These are phyloP conservation scores for Drosophila malerkotliana DNA, from an alignment of 1,140 invertebrate species.

Conservation along the genomic window DNA sequence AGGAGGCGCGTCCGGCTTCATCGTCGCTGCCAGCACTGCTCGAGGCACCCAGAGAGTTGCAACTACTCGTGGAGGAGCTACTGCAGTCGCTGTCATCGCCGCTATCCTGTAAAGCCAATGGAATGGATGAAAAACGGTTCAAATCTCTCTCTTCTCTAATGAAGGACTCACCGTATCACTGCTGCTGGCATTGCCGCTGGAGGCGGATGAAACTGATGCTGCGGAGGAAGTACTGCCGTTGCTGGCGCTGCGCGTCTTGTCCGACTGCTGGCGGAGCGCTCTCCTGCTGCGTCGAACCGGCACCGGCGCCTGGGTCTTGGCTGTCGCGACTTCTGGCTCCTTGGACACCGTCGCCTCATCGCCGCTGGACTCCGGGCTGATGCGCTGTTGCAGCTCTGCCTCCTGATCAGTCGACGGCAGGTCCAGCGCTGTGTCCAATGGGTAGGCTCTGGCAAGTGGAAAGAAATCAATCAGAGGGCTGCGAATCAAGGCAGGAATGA, in stretches of 20 bases:
- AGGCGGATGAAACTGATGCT: conserved; percentile 28
- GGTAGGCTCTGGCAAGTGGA: conserved; percentile 86
- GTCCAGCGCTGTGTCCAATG: conserved; percentile 94
- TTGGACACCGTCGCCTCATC: conserved; percentile 14
- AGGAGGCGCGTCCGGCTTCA: conserved; percentile 18
- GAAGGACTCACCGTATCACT: conserved; percentile 53
- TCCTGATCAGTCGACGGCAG: conserved; percentile 86
- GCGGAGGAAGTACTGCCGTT: conserved; percentile 40
- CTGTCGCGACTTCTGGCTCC: neutral
- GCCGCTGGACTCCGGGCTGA: neutral
- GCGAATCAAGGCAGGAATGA: no score
- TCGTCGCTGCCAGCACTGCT: conserved; percentile 34
- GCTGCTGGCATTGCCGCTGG: conserved; percentile 44
- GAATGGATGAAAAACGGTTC: no score
- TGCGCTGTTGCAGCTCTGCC: conserved; percentile 70
- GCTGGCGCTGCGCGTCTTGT: conserved; percentile 35
- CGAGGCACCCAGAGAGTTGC: conserved; percentile 33
- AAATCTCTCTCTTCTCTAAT: no score
- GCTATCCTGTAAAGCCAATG: conserved; percentile 38
- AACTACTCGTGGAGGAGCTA: conserved; percentile 48
- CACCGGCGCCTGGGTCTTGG: neutral
- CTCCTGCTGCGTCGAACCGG: conserved; percentile 32
- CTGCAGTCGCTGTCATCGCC: conserved; percentile 65
- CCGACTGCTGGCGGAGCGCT: conserved; percentile 36
- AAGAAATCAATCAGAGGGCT: neutral